Conservation (phyloP, 2,113 vertebrate genomes). For the Onychostoma macrolepis region DNA sequence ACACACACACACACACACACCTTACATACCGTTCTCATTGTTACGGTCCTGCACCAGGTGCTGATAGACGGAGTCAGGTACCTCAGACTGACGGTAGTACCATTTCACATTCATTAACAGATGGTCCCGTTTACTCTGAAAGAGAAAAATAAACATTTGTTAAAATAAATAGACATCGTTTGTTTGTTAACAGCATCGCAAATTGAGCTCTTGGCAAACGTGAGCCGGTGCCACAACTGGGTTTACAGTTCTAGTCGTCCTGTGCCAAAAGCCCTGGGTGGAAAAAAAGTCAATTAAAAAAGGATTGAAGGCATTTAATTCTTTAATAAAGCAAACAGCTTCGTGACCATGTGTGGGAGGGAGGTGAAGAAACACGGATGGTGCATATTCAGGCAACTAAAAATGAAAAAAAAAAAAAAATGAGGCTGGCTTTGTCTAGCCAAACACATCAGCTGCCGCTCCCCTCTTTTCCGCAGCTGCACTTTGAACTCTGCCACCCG, state of each 20-base stretch:
- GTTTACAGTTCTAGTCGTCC: conserved; percentile 60
- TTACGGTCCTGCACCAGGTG: conserved; percentile 99
- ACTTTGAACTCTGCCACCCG: conserved; percentile 70
- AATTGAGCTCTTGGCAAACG: conserved; percentile 67
- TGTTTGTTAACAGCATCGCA: conserved; percentile 71
- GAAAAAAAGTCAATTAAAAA: conserved; percentile 75
- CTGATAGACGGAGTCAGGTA: conserved; percentile 98
- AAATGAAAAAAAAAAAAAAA: conserved; percentile 21
- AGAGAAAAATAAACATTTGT: conserved; percentile 59
- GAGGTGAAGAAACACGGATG: conserved; percentile 23
- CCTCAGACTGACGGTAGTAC: conserved; percentile 99
- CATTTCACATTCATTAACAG: conserved; percentile 99
- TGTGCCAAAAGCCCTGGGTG: conserved; percentile 67
- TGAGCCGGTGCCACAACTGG: conserved; percentile 55
- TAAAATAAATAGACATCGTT: conserved; percentile 67
- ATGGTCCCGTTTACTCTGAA: conserved; percentile 98
- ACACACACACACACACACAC: conserved; percentile 27
- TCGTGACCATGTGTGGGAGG: conserved; percentile 48
- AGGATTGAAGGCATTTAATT: conserved; percentile 73
- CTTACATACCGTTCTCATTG: conserved; percentile 96
- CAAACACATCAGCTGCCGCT: conserved; percentile 33
- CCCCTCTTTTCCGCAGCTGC: conserved; percentile 1
- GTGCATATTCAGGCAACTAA: conserved; percentile 25
- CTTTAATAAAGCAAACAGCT: conserved; percentile 73
- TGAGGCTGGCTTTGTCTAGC: conserved; percentile 33